Evolutionary conservation across 2,797 vertebrate genomes (phyloP).

Genomic region (Nyctibius grandis): DNA sequence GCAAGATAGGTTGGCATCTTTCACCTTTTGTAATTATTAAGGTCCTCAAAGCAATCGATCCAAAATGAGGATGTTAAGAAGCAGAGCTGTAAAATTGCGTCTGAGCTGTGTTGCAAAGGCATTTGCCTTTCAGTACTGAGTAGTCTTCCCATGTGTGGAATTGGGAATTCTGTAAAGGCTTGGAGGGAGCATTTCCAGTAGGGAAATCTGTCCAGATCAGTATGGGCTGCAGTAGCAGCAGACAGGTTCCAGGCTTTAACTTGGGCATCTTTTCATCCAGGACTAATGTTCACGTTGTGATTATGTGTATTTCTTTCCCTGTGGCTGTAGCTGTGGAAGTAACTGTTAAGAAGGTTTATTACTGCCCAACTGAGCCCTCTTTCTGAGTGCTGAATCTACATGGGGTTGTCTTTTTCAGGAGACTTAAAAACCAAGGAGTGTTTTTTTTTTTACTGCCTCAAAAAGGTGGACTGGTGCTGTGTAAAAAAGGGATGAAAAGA

Average conservation of each 20-base stretch:
- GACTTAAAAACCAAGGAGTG: neutral
- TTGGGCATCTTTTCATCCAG: neutral
- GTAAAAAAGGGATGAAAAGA: neutral
- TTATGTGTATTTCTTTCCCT: neutral
- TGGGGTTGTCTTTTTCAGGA: neutral
- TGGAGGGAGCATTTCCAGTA: neutral
- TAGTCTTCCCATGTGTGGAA: neutral
- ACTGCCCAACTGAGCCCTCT: neutral
- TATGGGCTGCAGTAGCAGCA: neutral
- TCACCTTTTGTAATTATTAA: neutral
- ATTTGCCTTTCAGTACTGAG: neutral
- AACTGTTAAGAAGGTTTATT: neutral
- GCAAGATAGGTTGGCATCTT: neutral
- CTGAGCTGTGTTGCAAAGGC: neutral
- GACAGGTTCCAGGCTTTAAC: neutral
- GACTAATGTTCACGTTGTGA: neutral
- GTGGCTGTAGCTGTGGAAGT: neutral
- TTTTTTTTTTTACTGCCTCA: neutral
- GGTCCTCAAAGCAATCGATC: fast-evolving
- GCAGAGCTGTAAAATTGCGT: neutral
- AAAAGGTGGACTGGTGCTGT: neutral
- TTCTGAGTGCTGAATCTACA: neutral
- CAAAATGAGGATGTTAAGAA: neutral
- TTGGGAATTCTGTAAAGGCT: neutral
- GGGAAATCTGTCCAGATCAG: neutral